A percentile compares a stretch with the other conserved stretches of the same genome.
phyloP scores from a whole-genome alignment of 2,888 invertebrate species.

The Silvanus unidentatus region DNA sequence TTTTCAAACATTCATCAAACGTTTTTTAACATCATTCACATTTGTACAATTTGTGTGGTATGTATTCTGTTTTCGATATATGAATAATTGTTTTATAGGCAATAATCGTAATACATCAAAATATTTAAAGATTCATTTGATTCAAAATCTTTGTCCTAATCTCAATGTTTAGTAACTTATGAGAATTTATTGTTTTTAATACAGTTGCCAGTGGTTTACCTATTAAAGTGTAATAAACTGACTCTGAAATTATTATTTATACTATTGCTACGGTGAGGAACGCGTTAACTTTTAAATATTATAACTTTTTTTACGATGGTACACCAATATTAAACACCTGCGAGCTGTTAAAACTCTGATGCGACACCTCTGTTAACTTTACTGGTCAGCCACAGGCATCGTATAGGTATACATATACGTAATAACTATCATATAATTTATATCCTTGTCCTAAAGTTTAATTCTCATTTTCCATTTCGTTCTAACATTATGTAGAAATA shows the following conservation, averaged over 20 bases:
- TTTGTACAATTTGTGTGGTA: no score
- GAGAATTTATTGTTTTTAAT: conserved; percentile 13
- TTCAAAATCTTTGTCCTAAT: no score
- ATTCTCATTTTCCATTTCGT: not conserved
- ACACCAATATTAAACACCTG: conserved; percentile 35
- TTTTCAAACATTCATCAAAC: no score
- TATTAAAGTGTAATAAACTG: conserved; percentile 29
- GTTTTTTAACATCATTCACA: no score
- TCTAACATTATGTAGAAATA: conserved; percentile 1
- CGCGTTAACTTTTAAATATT: conserved; percentile 23
- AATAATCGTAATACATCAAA: no score
- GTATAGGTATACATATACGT: not conserved
- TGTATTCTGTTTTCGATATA: no score
- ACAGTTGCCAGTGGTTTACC: conserved; percentile 22
- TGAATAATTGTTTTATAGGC: no score
- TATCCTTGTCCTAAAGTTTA: conserved; percentile 4
- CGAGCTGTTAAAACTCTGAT: conserved; percentile 29
- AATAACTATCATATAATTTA: conserved; percentile 5
- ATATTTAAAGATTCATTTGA: no score
- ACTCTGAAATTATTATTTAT: conserved; percentile 36
- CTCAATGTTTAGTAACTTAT: no score
- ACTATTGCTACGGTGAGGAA: conserved; percentile 37
- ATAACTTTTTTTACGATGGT: conserved; percentile 30
- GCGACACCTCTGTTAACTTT: conserved; percentile 32
- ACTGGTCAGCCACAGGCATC: conserved; percentile 29